Conservation (phyloP, 2,113 vertebrate species). For the Mus pahari region DNA sequence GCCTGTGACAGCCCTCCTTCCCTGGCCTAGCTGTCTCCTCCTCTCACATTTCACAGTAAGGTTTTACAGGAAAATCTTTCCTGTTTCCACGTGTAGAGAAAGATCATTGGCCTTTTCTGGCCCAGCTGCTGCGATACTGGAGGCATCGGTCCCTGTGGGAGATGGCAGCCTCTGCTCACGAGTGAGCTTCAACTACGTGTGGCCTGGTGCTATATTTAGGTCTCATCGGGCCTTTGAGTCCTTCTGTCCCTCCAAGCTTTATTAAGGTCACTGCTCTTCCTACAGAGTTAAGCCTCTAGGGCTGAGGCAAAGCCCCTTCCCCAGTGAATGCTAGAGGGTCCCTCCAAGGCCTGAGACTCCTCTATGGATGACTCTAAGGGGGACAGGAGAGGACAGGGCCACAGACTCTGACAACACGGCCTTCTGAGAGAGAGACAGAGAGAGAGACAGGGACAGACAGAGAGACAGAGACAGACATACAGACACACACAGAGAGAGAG, state of each 20-base stretch:
- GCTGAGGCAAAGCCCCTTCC: conserved; percentile 54
- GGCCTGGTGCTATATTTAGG: conserved; percentile 7
- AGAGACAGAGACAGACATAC: neutral
- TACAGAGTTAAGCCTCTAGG: neutral
- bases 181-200: neutral
- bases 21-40: conserved; percentile 25
- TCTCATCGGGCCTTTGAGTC: neutral
- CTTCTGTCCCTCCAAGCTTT: neutral
- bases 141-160: neutral
- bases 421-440: neutral
- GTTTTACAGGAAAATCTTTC: conserved; percentile 71
- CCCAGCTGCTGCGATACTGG: conserved; percentile 1
- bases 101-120: conserved; percentile 39
- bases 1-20: neutral
- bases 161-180: neutral
- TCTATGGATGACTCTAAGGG: conserved; percentile 57
- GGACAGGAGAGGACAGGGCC: conserved; percentile 8
- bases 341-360: conserved; percentile 56
- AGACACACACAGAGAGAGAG: too few species aligned
- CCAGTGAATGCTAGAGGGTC: conserved; percentile 48
- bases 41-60: conserved; percentile 32
- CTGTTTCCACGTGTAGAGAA: conserved; percentile 60
- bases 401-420: neutral
- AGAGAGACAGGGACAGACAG: too few species aligned
- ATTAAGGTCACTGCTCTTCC: conserved; percentile 37